Conservation (phyloP, 2,888 invertebrate genomes). For the Creontiades dilutus region DNA sequence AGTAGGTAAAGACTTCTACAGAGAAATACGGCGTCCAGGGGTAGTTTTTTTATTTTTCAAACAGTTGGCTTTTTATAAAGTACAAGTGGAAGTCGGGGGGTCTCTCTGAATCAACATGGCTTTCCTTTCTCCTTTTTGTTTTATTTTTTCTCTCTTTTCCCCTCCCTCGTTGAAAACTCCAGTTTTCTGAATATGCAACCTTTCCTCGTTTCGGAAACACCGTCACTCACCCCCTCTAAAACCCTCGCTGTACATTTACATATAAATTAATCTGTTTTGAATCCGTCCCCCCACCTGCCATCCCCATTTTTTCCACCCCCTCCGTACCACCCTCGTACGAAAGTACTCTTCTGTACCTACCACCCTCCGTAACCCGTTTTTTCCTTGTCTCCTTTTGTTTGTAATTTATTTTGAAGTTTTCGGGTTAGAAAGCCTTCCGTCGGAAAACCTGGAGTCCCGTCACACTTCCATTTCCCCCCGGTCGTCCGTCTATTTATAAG, state of each 20-base stretch:
- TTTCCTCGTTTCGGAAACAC: conserved; percentile 47
- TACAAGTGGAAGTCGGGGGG: not conserved
- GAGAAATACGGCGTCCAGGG: not conserved
- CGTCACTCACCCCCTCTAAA: conserved; percentile 41
- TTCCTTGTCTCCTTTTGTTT: conserved; percentile 58
- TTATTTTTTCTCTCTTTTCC: not conserved
- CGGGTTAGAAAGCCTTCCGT: conserved; percentile 59
- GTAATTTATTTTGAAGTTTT: conserved; percentile 70
- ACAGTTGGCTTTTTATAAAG: conserved; percentile 22
- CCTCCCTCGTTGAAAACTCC: conserved; percentile 12
- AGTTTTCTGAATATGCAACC: conserved; percentile 66
- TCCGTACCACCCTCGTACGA: not conserved
- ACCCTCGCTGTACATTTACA: conserved; percentile 68
- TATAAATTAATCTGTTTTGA: conserved; percentile 73
- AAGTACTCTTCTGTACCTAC: not conserved
- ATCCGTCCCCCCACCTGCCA: conserved; percentile 44
- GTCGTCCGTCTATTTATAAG: conserved; percentile 54
- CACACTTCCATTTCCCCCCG: conserved; percentile 5
- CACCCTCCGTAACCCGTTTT: not conserved
- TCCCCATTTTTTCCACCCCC: conserved; percentile 18
- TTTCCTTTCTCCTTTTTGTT: not conserved
- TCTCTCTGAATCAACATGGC: conserved; percentile 6
- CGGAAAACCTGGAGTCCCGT: conserved; percentile 31
- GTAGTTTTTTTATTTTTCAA: not conserved
- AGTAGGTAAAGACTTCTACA: not conserved